These are phyloP conservation scores for Calcarius ornatus DNA, from an alignment of 2,113 vertebrate genomes.

Conservation along the genomic window DNA sequence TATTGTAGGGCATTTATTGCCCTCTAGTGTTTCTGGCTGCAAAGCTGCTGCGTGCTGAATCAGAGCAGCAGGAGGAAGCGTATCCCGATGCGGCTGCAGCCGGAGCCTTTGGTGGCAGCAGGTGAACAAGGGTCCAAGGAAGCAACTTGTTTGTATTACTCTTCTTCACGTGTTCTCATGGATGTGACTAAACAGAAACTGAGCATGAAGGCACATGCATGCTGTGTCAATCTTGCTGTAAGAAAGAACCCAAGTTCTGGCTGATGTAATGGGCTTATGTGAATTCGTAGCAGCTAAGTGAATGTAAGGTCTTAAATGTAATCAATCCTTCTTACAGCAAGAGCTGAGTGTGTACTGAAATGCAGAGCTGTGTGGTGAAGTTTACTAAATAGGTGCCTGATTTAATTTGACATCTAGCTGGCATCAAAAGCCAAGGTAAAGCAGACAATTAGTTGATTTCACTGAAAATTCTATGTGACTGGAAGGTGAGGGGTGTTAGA, in stretches of 20 bases:
- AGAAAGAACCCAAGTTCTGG: not conserved
- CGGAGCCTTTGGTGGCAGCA: not conserved
- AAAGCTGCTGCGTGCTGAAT: rapidly evolving
- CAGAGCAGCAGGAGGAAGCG: rapidly evolving
- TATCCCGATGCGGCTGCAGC: rapidly evolving
- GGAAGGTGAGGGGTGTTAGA: not conserved
- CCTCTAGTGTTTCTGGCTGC: conserved; percentile 59
- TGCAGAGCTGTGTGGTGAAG: not conserved
- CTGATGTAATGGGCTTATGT: rapidly evolving
- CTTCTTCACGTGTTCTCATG: rapidly evolving
- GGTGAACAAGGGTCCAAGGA: rapidly evolving
- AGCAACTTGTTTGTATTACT: not conserved
- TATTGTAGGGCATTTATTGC: conserved; percentile 49
- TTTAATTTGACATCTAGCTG: not conserved
- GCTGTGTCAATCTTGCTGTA: not conserved
- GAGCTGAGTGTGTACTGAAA: not conserved
- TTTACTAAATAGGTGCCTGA: not conserved
- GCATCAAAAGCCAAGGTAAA: not conserved
- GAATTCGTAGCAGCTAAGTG: not conserved
- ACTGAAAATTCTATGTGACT: not conserved
- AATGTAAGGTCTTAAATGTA: not conserved
- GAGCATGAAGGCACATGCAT: not conserved
- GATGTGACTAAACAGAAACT: not conserved
- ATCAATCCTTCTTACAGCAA: not conserved
- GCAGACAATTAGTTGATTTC: not conserved